Evolutionary conservation across 2,888 invertebrate genomes (phyloP), one percentile per base, ranked within the genome.

Genomic region (Palloptera scutellata): DNA sequence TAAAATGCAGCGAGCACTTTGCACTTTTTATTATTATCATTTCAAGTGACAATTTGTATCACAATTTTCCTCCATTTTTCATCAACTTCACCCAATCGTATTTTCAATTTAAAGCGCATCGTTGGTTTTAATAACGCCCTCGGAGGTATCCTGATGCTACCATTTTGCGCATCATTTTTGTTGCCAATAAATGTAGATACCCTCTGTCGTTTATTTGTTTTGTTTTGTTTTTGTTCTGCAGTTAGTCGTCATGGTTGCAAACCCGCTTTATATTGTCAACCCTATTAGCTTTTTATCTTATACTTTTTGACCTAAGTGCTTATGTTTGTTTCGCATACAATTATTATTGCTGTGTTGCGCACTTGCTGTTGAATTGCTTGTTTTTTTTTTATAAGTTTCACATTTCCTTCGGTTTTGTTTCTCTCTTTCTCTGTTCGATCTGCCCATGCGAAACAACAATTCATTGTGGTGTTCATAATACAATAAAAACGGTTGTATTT

Each of bases 381-480:
- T 53, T 64, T 45, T 13, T 54, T 54, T 15, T 45, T n/a, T n/a
- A n/a, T n/a, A n/a, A n/a, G n/a, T n/a, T n/a, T n/a, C n/a, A n/a
- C 12, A 52, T 40, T 17, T 20, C 40, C 40, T 19, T 40, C 30
- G 30, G 30, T 30, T 30, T 30, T 30, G 30, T 30, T 30, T 30
- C 6, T 6, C 30, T 30, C 30, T 30, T 30, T 30, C 6, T 6
- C n/a, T 13, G 12, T 62, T 62, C 53, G 41, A 41, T 6, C n/a
- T 11, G 17, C n/a, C 63, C 64, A 70, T 61, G 54, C 57, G 60
- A 67, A 70, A 67, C 66, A 58, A 57, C 66, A 67, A 68, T 70
- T 68, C 66, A 70, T 68, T 68, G 66, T 63, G 66, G 57, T 62
- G 64, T 70, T 58, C 55, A 68, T 68, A 70, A 70, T 55, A 54